Base-by-base conservation (phyloP, 2,113 vertebrate genomes). In the Xerus inauris region DNA sequence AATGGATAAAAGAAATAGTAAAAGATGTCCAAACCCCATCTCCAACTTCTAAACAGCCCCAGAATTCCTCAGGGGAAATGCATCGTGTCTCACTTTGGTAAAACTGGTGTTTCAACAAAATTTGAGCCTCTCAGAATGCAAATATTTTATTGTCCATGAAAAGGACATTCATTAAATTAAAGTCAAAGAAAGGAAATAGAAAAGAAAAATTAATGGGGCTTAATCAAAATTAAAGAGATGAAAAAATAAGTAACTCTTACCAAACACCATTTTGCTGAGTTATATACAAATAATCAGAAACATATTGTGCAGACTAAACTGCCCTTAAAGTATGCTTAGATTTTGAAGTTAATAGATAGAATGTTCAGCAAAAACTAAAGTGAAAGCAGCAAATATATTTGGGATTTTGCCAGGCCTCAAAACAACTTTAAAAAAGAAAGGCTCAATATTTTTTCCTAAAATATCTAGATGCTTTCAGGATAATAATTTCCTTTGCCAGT, bases 221-320 rank as follows among this genome's bases (percentile, higher is more conserved):
- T 47, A 87, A 64, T 87, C 87, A 97, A 94, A 97, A 96, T 87
- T 64, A 88, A 91, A 94, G 40, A 82, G 84, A 85, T 95, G 86
- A 47, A 94, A 95, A 82, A 95, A 92, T 76, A 91, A 95, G 92
- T 85, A 94, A 82, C 71, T 87, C 64, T 65, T 35, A 85, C 49
- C 57, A 84, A 97, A 95, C 87, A 96, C 71, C 81, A 59, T 85
- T 98, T 93, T 94, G 86, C 96, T 97, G 93, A 95, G 49, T 95
- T 94, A 92, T 69, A 92, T 42, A 77, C 73, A 97, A 94, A 93
- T 96, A 97, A 97, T 95, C 84, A 94, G 62, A 96, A 97, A 92
- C 96, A 97, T 13, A 65, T 79, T 94, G 84, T 35, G 22, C 77
- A 69, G 35, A 79, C 75, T 86, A 75, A 91, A 71, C 89, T 6